phyloP scores from a whole-genome alignment of 2,888 invertebrate genomes.

The Ennomos fuscantarius region DNA sequence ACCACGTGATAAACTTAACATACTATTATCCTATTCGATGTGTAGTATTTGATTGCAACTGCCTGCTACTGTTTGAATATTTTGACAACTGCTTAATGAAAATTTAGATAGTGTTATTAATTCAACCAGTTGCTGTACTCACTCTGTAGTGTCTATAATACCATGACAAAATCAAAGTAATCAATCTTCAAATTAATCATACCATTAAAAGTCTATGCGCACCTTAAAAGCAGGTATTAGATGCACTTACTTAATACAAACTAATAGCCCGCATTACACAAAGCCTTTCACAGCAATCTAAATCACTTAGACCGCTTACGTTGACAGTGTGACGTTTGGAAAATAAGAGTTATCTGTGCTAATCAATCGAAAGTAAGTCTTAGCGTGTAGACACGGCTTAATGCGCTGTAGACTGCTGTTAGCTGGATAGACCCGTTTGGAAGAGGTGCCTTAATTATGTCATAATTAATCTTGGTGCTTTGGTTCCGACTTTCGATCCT shows the following conservation, averaged over 20 bases:
- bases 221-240: no score
- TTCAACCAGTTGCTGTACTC: no score
- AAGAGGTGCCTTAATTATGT: constrained; percentile 20
- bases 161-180: no score
- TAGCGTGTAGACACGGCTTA: constrained; percentile 21
- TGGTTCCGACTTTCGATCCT: constrained; percentile 15
- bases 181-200: no score
- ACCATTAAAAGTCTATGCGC: no score
- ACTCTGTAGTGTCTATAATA: no score
- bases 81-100: no score
- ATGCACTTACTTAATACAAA: not conserved
- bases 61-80: no score
- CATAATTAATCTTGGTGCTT: constrained; percentile 12
- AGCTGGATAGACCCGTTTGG: constrained; percentile 11
- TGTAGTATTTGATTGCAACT: no score
- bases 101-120: no score
- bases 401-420: constrained; percentile 8
- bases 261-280: not conserved
- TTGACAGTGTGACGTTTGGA: constrained; percentile 24
- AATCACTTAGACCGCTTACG: constrained; percentile 19
- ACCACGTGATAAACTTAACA: no score
- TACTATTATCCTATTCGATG: no score
- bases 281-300: constrained; percentile 21
- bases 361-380: constrained; percentile 41
- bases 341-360: constrained; percentile 32